These are phyloP conservation scores for Sphinx pinastri DNA, from an alignment of 2,888 invertebrate species.

Conservation along the genomic window DNA sequence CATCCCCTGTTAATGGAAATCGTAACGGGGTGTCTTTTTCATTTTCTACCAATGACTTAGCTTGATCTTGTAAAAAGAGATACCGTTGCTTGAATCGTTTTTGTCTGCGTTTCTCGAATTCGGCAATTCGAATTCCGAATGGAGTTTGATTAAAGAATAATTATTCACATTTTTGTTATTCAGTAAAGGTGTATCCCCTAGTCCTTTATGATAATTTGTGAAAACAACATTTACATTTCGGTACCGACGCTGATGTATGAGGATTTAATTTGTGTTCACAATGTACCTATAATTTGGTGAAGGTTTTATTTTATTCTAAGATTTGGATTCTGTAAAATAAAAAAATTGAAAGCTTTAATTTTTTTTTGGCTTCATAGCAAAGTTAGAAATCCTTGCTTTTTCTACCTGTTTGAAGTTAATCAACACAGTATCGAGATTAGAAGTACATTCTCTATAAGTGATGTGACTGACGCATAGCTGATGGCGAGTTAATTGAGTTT, in stretches of 20 bases:
- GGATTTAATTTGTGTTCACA: neutral
- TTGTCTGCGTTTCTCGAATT: conserved; percentile 13
- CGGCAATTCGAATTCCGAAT: neutral
- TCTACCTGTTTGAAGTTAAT: too few species aligned
- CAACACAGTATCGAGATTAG: too few species aligned
- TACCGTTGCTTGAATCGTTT: neutral
- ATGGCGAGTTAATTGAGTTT: too few species aligned
- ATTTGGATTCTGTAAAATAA: neutral
- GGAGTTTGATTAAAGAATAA: conserved; percentile 26
- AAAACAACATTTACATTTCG: conserved; percentile 6
- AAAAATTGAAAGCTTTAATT: too few species aligned
- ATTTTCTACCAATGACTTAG: conserved; percentile 65
- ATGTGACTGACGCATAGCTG: too few species aligned
- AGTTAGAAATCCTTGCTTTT: too few species aligned
- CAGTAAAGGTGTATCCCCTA: neutral
- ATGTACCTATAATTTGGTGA: neutral
- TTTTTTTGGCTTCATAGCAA: too few species aligned
- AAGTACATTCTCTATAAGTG: too few species aligned
- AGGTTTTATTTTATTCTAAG: neutral
- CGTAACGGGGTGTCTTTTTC: conserved; percentile 65
- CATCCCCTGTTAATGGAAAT: conserved; percentile 69
- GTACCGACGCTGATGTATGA: neutral
- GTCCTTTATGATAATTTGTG: conserved; percentile 18
- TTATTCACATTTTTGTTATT: conserved; percentile 22
- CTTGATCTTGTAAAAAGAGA: conserved; percentile 26